phyloP scores from a whole-genome alignment of 2,888 invertebrate species.

The Podabrus alpinus region DNA sequence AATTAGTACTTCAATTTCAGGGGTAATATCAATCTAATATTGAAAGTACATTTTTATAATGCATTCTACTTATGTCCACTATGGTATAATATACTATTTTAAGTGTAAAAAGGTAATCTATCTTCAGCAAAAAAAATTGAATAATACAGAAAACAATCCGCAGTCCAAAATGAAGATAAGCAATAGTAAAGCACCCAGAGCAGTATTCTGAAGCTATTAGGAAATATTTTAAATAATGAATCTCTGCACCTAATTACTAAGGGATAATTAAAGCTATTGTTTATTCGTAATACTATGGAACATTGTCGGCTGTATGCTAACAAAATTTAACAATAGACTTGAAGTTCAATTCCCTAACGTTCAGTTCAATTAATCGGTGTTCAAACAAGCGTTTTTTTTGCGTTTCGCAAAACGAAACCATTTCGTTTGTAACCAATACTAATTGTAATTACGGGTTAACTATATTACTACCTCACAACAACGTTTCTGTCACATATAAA shows the following conservation, averaged over 20 bases:
- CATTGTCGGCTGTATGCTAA: slow-evolving; percentile 15
- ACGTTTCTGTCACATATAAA: slow-evolving; percentile 13
- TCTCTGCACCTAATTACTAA: slow-evolving; percentile 22
- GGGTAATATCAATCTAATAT: too few species aligned
- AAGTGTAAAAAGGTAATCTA: neutral
- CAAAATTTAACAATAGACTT: slow-evolving; percentile 13
- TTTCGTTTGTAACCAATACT: slow-evolving; percentile 22
- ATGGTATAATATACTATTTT: neutral
- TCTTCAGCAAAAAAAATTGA: neutral
- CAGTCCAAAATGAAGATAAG: neutral
- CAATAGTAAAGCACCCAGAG: neutral
- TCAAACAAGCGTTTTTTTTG: slow-evolving; percentile 23
- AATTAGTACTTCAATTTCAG: too few species aligned
- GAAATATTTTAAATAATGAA: slow-evolving; percentile 7
- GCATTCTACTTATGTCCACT: too few species aligned
- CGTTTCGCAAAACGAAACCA: slow-evolving; percentile 16
- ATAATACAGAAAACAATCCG: neutral
- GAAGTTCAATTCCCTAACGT: slow-evolving; percentile 18
- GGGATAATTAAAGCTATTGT: slow-evolving; percentile 24
- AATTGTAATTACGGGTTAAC: slow-evolving; percentile 20
- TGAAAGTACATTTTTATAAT: too few species aligned
- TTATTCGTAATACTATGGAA: slow-evolving; percentile 11
- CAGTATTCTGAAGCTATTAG: neutral
- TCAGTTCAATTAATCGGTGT: slow-evolving; percentile 27
- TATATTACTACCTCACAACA: slow-evolving; percentile 7